These are phyloP conservation scores for Cybosia mesomella DNA, from an alignment of 2,888 invertebrate species.

Conservation along the genomic window DNA sequence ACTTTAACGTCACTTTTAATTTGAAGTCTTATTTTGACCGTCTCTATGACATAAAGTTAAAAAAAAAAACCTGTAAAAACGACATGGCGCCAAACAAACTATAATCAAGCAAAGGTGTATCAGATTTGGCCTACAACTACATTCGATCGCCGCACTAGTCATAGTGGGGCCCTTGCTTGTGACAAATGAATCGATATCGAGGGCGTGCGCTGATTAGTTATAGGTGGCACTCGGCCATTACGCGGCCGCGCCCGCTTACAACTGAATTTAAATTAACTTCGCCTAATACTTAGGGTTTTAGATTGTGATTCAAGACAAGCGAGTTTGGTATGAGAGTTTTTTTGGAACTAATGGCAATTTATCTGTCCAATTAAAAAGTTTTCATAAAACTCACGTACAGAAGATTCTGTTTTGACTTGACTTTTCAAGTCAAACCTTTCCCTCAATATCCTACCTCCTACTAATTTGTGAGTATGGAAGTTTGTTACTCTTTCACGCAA, in stretches of 20 bases:
- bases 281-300: slow-evolving; percentile 52
- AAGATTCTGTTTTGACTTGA: not conserved
- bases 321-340: slow-evolving; percentile 16
- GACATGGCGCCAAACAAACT: not conserved
- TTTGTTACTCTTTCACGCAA: no score
- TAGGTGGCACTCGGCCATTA: slow-evolving; percentile 76
- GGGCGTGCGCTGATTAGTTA: slow-evolving; percentile 76
- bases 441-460: no score
- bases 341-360: not conserved
- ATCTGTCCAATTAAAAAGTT: not conserved
- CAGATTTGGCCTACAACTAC: slow-evolving; percentile 28
- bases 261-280: slow-evolving; percentile 73
- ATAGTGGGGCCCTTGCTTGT: slow-evolving; percentile 46
- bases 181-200: slow-evolving; percentile 73
- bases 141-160: slow-evolving; percentile 41
- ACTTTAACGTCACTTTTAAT: no score
- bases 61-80: not conserved
- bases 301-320: slow-evolving; percentile 23
- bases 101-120: not conserved
- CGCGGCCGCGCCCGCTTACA: slow-evolving; percentile 69
- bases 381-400: not conserved
- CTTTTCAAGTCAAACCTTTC: not conserved
- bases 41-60: not conserved
- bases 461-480: no score
- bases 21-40: not conserved